phyloP scores from a whole-genome alignment of 2,888 invertebrate species.

The Diogma glabrata region DNA sequence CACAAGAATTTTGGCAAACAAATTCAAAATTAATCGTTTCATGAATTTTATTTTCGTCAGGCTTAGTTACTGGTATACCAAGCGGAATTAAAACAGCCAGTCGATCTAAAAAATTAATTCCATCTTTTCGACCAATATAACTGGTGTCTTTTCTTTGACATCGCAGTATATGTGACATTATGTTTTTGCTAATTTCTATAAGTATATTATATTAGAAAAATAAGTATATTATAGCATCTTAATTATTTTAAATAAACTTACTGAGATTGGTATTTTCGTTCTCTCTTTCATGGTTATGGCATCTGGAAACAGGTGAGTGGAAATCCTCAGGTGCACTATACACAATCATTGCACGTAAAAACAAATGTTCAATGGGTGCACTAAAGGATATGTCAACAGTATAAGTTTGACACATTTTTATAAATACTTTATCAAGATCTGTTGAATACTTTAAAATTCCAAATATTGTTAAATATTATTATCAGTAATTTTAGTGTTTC shows the following conservation, averaged over 20 bases:
- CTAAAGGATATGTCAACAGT: constrained; percentile 48
- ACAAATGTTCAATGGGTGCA: constrained; percentile 29
- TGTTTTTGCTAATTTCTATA: too few relatives aligned
- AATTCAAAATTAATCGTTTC: constrained; percentile 49
- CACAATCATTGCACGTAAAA: constrained; percentile 49
- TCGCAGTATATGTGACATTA: constrained; percentile 29
- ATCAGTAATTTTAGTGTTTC: constrained; percentile 23
- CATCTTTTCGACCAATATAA: constrained; percentile 28
- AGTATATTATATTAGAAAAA: too few relatives aligned
- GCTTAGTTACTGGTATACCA: constrained; percentile 39
- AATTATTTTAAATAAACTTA: background rate
- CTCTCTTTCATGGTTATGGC: constrained; percentile 46
- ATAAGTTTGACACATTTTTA: constrained; percentile 45
- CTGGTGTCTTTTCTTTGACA: constrained; percentile 28
- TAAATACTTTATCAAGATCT: constrained; percentile 45
- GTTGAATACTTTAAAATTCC: constrained; percentile 46
- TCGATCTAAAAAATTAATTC: constrained; percentile 43
- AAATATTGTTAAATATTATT: too few relatives aligned
- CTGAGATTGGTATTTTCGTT: constrained; percentile 23
- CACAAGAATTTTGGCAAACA: constrained; percentile 61
- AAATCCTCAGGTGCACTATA: constrained; percentile 49
- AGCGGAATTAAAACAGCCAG: constrained; percentile 52
- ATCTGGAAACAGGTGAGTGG: constrained; percentile 51
- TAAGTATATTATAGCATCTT: too few relatives aligned
- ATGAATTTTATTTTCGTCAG: constrained; percentile 29